A percentile compares a stretch with the other conserved stretches of the same genome.
These are phyloP conservation scores for Aldrovandia affinis DNA, from an alignment of 2,797 vertebrate species.

Conservation along the genomic window DNA sequence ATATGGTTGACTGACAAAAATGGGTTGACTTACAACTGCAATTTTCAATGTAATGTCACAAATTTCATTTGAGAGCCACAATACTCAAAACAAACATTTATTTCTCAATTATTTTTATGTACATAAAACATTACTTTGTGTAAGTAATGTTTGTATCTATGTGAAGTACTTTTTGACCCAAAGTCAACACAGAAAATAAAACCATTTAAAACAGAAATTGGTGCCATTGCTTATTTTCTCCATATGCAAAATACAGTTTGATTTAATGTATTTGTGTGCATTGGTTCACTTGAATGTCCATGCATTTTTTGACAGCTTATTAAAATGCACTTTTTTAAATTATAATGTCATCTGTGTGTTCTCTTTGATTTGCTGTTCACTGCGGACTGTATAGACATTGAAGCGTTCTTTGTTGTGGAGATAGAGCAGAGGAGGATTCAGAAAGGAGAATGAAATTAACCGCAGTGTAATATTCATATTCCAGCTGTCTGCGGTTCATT, in stretches of 20 bases:
- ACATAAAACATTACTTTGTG: constrained; percentile 41
- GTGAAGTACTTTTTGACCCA: constrained; percentile 44
- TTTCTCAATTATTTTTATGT: constrained; percentile 39
- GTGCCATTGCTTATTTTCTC: constrained; percentile 28
- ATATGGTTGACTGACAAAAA: constrained; percentile 44
- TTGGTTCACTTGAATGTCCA: neutral
- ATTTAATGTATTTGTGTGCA: neutral
- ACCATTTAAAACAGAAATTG: constrained; percentile 39
- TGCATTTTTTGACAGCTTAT: neutral
- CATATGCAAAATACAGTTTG: neutral
- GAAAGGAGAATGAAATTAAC: neutral
- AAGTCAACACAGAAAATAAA: constrained; percentile 59
- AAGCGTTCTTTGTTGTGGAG: neutral
- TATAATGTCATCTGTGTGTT: neutral
- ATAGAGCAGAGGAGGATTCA: neutral
- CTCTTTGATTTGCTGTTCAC: neutral
- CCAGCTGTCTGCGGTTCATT: neutral
- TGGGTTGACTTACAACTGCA: constrained; percentile 25
- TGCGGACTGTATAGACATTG: neutral
- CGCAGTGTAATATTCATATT: neutral
- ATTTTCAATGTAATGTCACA: neutral
- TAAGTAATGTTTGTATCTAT: constrained; percentile 42
- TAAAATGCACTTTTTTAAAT: neutral
- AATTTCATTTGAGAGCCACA: constrained; percentile 21
- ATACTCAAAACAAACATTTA: constrained; percentile 15